Base-by-base conservation (phyloP, 2,797 vertebrate species). In the Sphaeramia orbicularis region DNA sequence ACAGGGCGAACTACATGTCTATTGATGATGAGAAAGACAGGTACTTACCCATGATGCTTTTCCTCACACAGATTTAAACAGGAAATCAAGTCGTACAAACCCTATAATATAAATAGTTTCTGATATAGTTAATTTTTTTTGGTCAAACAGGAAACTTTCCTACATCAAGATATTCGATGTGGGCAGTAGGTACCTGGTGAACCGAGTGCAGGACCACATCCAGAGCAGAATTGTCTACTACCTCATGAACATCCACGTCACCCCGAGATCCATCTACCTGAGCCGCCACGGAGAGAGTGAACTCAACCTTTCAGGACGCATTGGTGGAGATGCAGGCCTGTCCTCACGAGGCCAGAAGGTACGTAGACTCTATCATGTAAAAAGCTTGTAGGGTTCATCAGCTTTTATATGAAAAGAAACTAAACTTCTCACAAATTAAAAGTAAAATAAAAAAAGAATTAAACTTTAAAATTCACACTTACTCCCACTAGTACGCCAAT, bases 131-230 rank as follows among this genome's bases (percentile, higher is more conserved):
- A 4, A 27, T 36, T 72, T 18, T 55, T 16, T 10, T 4, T 71
- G 18, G 55, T 32, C 0, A 0, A n/a, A 12, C 87, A 98, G 96
- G 68, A 89, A 89, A 19, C 49, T 98, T 66, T 96, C 97, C 11
- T 98, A 97, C 87, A 98, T 98, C 76, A 98, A 97, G 91, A 98
- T 98, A 83, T 97, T 97, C 67, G 94, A 98, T 0, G 96, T 97
- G 66, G 96, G 96, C 35, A 93, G 92, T 57, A 90, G 95, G 16
- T 98, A 96, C 88, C 87, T 97, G 88, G 96, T 96, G 61, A 98
- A 98, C 85, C 90, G 89, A 13, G 95, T 98, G 13, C 95, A 96
- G 89, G 97, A 97, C 74, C 97, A 98, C 88, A 91, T 98, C 32
- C 97, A 98, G 91, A 98, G 97, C 88, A 83, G 96, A 50, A 96